Evolutionary conservation across 2,888 invertebrate species (phyloP), one percentile per base, ranked within the genome.

Genomic region (Teleogryllus oceanicus): DNA sequence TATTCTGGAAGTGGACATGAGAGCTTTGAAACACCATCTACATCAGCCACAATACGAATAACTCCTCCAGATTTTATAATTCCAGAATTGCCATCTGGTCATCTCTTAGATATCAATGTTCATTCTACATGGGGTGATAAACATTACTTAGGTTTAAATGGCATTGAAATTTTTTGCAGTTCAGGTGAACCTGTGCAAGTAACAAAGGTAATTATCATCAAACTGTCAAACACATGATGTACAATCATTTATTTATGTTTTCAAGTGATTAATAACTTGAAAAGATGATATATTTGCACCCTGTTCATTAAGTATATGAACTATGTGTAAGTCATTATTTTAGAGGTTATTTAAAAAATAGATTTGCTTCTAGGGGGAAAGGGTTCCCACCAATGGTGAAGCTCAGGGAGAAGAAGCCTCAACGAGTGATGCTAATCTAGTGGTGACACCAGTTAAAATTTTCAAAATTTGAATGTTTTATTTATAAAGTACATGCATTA

Each of bases 111-210:
- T 82, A 87, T 95, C 79, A 91, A 92, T 85, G 93, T 95, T 83
- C 87, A 90, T 80, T 90, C 89, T 21, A 94, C 94, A 50, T 95
- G 95, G 95, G 95, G 94, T 12, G 95, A 95, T 85, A 91, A 91
- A 83, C 91, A 93, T 86, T 92, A 93, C 84, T 92, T 95, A 18
- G 95, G 94, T 0, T 86, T 95, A 80, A 94, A 94, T 85, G 94
- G 94, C 3, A 90, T 95, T 79, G 94, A 95, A 86, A 87, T 94
- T 82, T 95, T 94, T 85, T 91, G 91, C 82, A 87, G 88, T 20
- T 87, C 88, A 78, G 94, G 94, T 13, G 88, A 90, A 82, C 87
- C 88, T 51, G 90, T 91, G 2, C 84, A 86, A 78, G 88, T 93
- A 80, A 88, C 90, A 85, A 91, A 92, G 89, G 94, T 94, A 78